Conservation (phyloP, 2,888 invertebrate species). For the Drosophila cognata region DNA sequence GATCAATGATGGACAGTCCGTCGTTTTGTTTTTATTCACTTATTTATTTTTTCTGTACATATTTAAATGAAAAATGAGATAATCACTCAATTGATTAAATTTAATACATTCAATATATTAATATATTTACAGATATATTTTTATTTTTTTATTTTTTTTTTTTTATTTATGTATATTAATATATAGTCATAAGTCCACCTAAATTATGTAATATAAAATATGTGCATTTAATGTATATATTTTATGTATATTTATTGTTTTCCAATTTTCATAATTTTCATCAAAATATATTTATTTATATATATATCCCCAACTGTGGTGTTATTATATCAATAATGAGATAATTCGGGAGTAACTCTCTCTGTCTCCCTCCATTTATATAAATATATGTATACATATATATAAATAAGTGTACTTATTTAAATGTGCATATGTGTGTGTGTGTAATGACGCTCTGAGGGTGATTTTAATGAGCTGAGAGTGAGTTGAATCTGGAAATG, state of each 20-base stretch:
- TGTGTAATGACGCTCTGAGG: neutral
- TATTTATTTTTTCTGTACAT: no score
- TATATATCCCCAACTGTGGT: neutral
- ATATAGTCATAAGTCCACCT: neutral
- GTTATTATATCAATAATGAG: slow-evolving; percentile 15
- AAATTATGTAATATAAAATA: neutral
- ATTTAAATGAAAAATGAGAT: no score
- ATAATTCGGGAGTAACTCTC: neutral
- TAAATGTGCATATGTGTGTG: neutral
- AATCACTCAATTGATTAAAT: neutral
- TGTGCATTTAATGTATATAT: neutral
- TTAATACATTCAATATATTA: no score
- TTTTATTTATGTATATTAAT: neutral
- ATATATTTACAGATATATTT: neutral
- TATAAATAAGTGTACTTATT: neutral
- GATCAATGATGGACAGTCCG: no score
- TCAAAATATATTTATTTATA: neutral
- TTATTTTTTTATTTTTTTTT: neutral
- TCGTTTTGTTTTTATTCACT: no score
- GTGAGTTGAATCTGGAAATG: slow-evolving; percentile 6
- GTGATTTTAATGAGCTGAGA: slow-evolving; percentile 4
- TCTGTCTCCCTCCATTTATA: neutral
- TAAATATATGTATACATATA: neutral
- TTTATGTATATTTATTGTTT: neutral
- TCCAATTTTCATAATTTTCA: neutral